phyloP scores from a whole-genome alignment of 2,113 vertebrate genomes.

The Eptesicus fuscus region DNA sequence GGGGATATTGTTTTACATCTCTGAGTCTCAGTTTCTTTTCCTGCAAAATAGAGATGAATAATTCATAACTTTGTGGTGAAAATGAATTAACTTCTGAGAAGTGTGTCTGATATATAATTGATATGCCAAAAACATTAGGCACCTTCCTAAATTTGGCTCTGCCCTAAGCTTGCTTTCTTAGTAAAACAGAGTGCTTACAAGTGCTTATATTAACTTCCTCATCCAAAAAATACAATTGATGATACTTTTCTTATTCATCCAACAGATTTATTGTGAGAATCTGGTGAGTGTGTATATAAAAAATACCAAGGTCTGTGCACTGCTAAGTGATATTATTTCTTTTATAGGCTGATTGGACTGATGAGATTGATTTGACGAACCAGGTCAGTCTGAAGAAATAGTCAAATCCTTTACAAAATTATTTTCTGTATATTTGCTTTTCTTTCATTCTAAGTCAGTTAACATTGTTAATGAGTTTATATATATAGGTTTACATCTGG shows the following conservation, averaged over 20 bases:
- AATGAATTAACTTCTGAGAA: not conserved
- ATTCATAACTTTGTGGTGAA: not conserved
- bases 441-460: not conserved
- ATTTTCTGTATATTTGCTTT: slow-evolving; percentile 10
- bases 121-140: not conserved
- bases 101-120: not conserved
- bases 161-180: not conserved
- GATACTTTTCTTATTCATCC: not conserved
- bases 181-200: not conserved
- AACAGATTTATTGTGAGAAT: not conserved
- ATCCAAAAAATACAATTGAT: not conserved
- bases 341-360: not conserved
- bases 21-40: not conserved
- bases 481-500: not conserved
- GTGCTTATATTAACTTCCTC: not conserved
- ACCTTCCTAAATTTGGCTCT: not conserved
- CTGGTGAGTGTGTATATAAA: not conserved
- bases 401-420: slow-evolving; percentile 26
- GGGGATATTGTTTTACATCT: not conserved
- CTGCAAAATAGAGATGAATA: not conserved
- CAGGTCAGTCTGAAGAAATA: not conserved
- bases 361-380: not conserved
- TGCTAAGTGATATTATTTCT: not conserved
- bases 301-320: not conserved
- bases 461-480: not conserved